These are phyloP conservation scores for Gerris buenoi DNA, from an alignment of 1,140 invertebrate species.

Conservation along the genomic window DNA sequence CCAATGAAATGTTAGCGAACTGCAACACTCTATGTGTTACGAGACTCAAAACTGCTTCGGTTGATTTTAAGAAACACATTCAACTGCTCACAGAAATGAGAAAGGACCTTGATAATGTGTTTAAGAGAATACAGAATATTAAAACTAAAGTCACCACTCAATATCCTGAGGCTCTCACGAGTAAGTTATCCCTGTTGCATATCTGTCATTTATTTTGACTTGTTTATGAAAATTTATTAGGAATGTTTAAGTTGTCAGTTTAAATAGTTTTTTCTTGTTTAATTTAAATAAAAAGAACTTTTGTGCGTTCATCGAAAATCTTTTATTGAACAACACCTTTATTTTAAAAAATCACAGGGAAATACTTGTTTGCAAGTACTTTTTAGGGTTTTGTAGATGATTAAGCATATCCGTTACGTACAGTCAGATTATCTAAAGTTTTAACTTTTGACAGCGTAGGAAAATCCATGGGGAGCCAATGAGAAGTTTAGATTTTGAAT, in stretches of 20 bases:
- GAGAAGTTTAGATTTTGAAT: too few species aligned
- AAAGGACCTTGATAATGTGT: constrained; percentile 44
- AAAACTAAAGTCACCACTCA: constrained; percentile 68
- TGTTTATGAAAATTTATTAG: background rate
- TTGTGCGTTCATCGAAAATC: background rate
- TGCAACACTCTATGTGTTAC: constrained; percentile 75
- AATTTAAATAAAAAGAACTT: background rate
- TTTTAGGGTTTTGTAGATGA: too few species aligned
- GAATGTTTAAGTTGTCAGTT: too few species aligned
- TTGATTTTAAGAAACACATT: constrained; percentile 81
- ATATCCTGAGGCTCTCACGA: constrained; percentile 69
- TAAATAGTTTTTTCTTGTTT: background rate
- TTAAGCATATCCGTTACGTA: too few species aligned
- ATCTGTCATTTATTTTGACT: background rate
- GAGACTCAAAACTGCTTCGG: constrained; percentile 59
- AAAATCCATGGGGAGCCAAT: too few species aligned
- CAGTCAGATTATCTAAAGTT: too few species aligned
- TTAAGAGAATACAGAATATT: constrained; percentile 45
- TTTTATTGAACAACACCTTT: background rate
- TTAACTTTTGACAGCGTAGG: too few species aligned
- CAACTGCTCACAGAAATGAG: constrained; percentile 50
- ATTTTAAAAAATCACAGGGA: background rate
- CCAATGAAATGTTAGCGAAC: constrained; percentile 92
- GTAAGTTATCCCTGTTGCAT: constrained; percentile 27
- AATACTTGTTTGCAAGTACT: background rate